Evolutionary conservation across 2,888 invertebrate species (phyloP).

Genomic region (Agrenia bidenticulata): DNA sequence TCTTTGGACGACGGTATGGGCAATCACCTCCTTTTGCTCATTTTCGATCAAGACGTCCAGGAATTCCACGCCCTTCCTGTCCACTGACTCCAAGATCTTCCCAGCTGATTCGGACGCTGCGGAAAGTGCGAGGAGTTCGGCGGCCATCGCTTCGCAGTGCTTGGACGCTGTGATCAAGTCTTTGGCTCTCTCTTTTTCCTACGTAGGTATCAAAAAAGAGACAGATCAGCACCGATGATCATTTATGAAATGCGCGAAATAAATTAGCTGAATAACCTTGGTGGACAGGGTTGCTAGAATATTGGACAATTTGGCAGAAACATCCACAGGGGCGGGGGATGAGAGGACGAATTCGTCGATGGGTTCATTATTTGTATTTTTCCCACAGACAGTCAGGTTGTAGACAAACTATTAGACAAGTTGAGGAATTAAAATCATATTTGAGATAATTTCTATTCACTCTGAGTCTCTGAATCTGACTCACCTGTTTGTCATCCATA

Average conservation of each 20-base stretch:
- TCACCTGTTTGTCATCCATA: constrained; percentile 91
- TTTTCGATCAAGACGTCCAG: constrained; percentile 96
- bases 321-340: constrained; percentile 99
- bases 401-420: constrained; percentile 74
- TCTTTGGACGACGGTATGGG: constrained; percentile 95
- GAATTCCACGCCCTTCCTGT: constrained; percentile 89
- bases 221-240: too few species aligned
- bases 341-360: constrained; percentile 96
- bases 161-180: constrained; percentile 93
- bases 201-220: constrained; percentile 43
- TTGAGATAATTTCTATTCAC: too few species aligned
- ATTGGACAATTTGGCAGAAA: constrained; percentile 94
- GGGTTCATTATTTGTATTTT: constrained; percentile 91
- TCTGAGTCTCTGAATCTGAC: too few species aligned
- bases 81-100: constrained; percentile 89
- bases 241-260: not conserved
- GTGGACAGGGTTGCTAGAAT: constrained; percentile 83
- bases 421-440: not conserved
- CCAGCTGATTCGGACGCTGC: constrained; percentile 94
- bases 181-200: constrained; percentile 96
- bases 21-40: constrained; percentile 94
- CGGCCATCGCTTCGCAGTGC: constrained; percentile 97
- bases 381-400: constrained; percentile 96
- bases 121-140: constrained; percentile 88
- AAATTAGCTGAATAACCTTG: constrained; percentile 60